Evolutionary conservation across 2,888 invertebrate genomes (phyloP), one percentile per base, ranked within the genome.

Genomic region (Caenorhabditis uteleia): DNA sequence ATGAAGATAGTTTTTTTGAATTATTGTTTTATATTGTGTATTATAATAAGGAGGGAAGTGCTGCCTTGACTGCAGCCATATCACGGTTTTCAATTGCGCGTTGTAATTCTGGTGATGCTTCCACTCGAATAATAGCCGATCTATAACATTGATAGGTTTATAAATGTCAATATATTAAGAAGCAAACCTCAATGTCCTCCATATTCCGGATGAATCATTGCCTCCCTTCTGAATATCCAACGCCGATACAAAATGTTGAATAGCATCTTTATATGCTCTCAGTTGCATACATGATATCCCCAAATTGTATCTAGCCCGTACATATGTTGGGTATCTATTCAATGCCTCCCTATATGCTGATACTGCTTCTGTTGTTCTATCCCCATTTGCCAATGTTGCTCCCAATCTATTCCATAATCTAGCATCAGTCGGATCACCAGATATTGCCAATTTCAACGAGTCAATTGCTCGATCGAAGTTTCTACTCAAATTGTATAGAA

Each of bases 241-340:
- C 0, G 95, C 95, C 3, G 90, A 90, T 45, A 97, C 85, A 78
- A 98, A 90, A 86, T 98, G 97, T 84, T 95, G 95, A 14, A 91
- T 92, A 6, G 97, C 95, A 86, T 97, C 91, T 82, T 90, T 93
- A 83, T 95, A 91, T 40, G 93, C 93, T 75, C 91, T 90, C 42
- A 98, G 88, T 85, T 95, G 95, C 86, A 97, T 92, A 84, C 97
- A 98, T 60, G 94, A 93, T 53, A 98, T 95, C 25, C 95, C 97
- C 58, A 98, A 90, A 86, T 98, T 98, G 84, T 95, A 98, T 62
- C 98, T 88, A 7, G 95, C 95, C 59, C 98, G 88, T 68, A 98
- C 93, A 84, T 93, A 98, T 2, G 95, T 95, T 6, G 98, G 98
- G 64, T 92, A 90, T 46, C 95, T 86, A 82, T 49, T 42, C 10